Evolutionary conservation across 2,888 invertebrate species (phyloP), one percentile per base, ranked within the genome.

Genomic region (Hydraecia micacea): DNA sequence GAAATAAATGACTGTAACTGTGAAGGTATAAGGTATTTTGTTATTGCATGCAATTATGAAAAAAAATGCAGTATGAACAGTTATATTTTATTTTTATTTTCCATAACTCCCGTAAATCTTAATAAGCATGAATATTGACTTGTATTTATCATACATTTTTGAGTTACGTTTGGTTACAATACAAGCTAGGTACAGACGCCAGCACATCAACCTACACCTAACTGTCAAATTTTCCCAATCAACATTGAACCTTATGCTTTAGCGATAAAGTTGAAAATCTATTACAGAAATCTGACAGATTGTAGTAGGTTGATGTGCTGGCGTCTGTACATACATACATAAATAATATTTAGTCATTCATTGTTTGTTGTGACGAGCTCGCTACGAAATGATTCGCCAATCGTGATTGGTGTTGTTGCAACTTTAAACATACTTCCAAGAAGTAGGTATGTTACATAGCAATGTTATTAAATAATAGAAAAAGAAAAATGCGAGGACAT

Each of bases 331-430:
- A 42, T 42, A 42, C 11, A 46, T 46, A 46, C 36, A n/a, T 32
- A 8, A 32, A 42, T 32, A n/a, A 15, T 75, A 55, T 72, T 39
- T 46, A 46, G 5, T 62, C 4, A 39, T 32, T 25, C 68, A 66
- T 60, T 65, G 39, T 62, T 32, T 52, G 15, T 52, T 7, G 32
- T 39, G 62, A 66, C 62, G 65, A 69, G 21, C 52, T 67, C 15
- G n/a, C 8, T 58, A 58, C 13, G 5, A 66, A 36, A 84, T 81
- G 77, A 84, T 71, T 80, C 77, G 76, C 9, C 68, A 62, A 74
- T 67, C 42, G 8, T 42, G 65, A 46, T 72, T 63, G 9, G 7
- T 25, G 9, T 67, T 32, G 21, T 71, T 60, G 58, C 76, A 65
- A 68, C 8, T 63, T 69, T 39, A 28, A 60, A 60, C 36, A n/a